phyloP scores from a whole-genome alignment of 92 coral and sea anemone species.

The Actinernus sp. region DNA sequence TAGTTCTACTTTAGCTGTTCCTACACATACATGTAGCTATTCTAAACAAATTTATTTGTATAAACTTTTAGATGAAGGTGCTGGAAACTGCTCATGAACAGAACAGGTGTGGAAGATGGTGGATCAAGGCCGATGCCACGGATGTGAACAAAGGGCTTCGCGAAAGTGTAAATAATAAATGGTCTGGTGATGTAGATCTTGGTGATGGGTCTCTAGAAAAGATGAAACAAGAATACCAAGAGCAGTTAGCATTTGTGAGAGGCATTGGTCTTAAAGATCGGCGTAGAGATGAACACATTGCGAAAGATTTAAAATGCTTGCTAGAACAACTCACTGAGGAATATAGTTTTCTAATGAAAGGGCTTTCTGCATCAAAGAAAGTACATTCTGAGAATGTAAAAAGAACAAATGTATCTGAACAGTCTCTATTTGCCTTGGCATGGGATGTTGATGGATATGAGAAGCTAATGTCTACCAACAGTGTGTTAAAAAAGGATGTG shows the following conservation, averaged over 20 bases:
- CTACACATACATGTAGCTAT: too few relatives aligned
- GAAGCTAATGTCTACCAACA: conserved; percentile 17
- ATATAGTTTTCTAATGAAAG: not conserved
- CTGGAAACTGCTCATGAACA: too few relatives aligned
- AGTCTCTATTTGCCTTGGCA: conserved; percentile 58
- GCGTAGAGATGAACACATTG: not conserved
- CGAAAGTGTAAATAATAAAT: conserved; percentile 3
- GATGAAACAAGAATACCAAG: conserved; percentile 3
- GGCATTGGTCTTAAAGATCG: conserved; percentile 29
- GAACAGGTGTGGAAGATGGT: too few relatives aligned
- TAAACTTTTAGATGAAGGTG: too few relatives aligned
- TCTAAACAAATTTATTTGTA: too few relatives aligned
- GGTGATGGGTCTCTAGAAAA: conserved; percentile 24
- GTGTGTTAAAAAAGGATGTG: not conserved
- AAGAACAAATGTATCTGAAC: conserved; percentile 44
- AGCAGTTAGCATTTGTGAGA: not conserved
- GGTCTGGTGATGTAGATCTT: conserved; percentile 32
- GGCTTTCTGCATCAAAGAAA: not conserved
- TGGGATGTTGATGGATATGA: conserved; percentile 55
- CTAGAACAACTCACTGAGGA: not conserved
- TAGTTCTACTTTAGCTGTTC: too few relatives aligned
- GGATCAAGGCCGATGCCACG: conserved; percentile 50
- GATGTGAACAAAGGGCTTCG: conserved; percentile 32
- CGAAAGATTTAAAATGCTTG: not conserved
- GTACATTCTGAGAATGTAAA: conserved; percentile 6